phyloP scores from a whole-genome alignment of 92 coral and sea anemone genomes.

The Anthopleura xanthogrammica region DNA sequence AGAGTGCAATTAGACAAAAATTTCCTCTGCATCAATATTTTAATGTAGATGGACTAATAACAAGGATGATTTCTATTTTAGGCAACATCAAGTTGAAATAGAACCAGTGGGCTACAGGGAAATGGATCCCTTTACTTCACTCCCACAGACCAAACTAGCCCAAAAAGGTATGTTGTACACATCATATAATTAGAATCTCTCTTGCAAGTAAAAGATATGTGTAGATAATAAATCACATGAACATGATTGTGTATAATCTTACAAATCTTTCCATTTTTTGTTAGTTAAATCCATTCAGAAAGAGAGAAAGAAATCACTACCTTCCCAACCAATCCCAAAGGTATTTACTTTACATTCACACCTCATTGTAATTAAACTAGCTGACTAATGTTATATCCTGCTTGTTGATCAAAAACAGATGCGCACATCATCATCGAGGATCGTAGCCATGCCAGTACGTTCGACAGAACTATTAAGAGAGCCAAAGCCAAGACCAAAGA shows the following conservation, averaged over 20 bases:
- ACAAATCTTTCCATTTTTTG: background rate
- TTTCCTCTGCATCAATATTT: background rate
- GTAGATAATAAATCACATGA: background rate
- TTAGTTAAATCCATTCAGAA: background rate
- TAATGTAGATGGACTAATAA: too few species aligned
- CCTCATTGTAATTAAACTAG: background rate
- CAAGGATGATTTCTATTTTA: background rate
- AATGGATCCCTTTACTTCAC: constrained; percentile 73
- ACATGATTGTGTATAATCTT: too few species aligned
- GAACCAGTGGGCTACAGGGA: constrained; percentile 59
- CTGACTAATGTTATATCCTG: background rate
- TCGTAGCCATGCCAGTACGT: constrained; percentile 74
- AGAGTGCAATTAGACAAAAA: too few species aligned
- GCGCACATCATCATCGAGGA: constrained; percentile 34
- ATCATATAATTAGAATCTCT: too few species aligned
- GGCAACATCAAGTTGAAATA: constrained; percentile 17
- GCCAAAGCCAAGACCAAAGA: constrained; percentile 28
- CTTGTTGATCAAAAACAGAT: background rate
- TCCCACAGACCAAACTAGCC: constrained; percentile 33
- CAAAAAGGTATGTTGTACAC: constrained; percentile 34
- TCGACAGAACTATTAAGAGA: constrained; percentile 62
- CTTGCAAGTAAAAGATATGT: too few species aligned
- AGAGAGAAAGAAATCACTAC: background rate
- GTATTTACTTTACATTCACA: background rate
- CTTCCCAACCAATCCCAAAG: background rate